A percentile compares a stretch with the other conserved stretches of the same genome.
Evolutionary conservation across 2,888 invertebrate genomes (phyloP).

Genomic region (Himalopsyche anomala): DNA sequence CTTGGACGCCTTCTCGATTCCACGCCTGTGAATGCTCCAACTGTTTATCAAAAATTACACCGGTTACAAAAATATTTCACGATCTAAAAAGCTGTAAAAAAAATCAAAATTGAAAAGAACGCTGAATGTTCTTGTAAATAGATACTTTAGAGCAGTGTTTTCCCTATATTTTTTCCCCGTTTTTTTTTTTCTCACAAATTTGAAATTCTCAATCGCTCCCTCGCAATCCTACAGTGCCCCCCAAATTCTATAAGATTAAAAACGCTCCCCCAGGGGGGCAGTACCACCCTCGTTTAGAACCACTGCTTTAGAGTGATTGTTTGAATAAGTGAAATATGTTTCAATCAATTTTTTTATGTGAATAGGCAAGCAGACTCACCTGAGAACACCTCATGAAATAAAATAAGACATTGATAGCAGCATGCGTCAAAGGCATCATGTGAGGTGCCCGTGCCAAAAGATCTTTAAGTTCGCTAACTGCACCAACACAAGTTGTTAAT

Average conservation of each 20-base stretch:
- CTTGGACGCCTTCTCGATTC: conserved; percentile 78
- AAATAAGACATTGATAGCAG: conserved; percentile 87
- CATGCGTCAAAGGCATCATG: conserved; percentile 74
- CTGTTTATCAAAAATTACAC: conserved; percentile 69
- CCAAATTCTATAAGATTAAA: no score
- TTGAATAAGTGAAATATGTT: background rate
- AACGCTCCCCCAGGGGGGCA: no score
- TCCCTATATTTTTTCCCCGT: no score
- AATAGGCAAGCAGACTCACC: conserved; percentile 69
- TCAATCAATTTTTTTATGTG: background rate
- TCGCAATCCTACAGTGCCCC: no score
- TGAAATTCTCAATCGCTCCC: no score
- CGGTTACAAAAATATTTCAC: background rate
- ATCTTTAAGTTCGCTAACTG: conserved; percentile 86
- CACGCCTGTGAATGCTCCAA: conserved; percentile 78
- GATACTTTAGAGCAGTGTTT: no score
- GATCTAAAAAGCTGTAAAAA: background rate
- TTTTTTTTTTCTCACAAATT: no score
- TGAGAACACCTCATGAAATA: conserved; percentile 96
- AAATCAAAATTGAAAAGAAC: background rate
- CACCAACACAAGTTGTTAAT: conserved; percentile 93
- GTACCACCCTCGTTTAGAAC: no score
- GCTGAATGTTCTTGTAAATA: no score
- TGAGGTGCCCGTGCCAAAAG: conserved; percentile 81
- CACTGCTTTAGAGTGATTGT: no score